Percentiles rank a stretch among this genome's conserved stretches.
Conservation (phyloP, 1,140 invertebrate genomes). For the Akabosia matsudoensis region DNA sequence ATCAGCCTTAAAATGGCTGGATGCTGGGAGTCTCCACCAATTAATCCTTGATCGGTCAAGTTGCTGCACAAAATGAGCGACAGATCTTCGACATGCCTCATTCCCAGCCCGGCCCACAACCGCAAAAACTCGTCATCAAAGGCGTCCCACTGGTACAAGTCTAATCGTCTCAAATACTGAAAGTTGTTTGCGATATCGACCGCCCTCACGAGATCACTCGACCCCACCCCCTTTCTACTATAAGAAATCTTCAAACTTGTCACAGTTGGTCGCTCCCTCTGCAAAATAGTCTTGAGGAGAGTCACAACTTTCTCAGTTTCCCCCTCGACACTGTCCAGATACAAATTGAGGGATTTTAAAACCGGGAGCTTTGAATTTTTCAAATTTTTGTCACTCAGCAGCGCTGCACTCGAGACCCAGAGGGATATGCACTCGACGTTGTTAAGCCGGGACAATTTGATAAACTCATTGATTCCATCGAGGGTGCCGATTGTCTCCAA, state of each 20-base stretch:
- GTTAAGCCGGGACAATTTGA: neutral
- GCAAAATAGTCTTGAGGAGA: neutral
- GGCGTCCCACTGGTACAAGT: constrained; percentile 21
- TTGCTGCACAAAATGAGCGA: constrained; percentile 7
- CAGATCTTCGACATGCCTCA: neutral
- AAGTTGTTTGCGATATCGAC: constrained; percentile 18
- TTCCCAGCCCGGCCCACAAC: neutral
- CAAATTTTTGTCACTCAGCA: neutral
- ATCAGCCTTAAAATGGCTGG: neutral
- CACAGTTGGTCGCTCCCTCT: constrained; percentile 11
- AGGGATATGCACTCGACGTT: constrained; percentile 14
- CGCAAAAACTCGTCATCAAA: constrained; percentile 21
- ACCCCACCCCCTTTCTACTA: neutral
- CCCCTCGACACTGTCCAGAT: constrained; percentile 5
- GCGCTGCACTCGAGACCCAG: neutral
- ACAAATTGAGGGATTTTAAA: neutral
- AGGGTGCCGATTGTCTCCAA: constrained; percentile 9
- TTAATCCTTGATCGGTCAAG: neutral
- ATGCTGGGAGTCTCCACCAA: neutral
- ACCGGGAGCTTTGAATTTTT: neutral
- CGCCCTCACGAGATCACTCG: neutral
- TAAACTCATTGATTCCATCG: constrained; percentile 12
- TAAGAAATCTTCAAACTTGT: constrained; percentile 23
- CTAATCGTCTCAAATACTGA: constrained; percentile 11
- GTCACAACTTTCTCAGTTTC: neutral